Conservation (phyloP, 2,888 invertebrate species). For the Amorpha juglandis region DNA sequence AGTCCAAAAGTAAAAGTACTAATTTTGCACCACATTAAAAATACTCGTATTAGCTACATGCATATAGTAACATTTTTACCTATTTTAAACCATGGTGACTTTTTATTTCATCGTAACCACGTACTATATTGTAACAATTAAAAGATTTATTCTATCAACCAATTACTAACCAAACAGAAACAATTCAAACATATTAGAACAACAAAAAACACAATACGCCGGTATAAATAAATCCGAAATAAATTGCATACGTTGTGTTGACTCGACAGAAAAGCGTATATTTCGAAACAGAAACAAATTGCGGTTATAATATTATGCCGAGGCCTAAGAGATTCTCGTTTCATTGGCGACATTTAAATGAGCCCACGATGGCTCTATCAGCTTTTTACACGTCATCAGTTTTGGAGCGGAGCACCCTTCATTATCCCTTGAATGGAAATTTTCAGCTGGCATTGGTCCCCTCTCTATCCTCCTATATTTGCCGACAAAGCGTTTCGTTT, state of each 20-base stretch:
- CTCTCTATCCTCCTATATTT: conserved; percentile 48
- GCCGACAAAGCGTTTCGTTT: conserved; percentile 59
- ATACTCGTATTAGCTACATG: too few species aligned
- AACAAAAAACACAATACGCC: not conserved
- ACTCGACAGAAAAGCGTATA: not conserved
- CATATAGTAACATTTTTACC: too few species aligned
- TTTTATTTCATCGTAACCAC: too few species aligned
- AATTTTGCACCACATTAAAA: not conserved
- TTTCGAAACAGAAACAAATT: conserved; percentile 23
- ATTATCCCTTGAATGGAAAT: conserved; percentile 68
- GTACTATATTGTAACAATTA: not conserved
- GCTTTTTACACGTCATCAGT: conserved; percentile 78
- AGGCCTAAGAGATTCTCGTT: conserved; percentile 60
- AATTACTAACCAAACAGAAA: too few species aligned
- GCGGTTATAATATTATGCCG: conserved; percentile 42
- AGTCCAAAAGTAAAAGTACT: too few species aligned
- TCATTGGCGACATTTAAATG: conserved; percentile 71
- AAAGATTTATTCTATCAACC: not conserved
- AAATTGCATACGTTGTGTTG: not conserved
- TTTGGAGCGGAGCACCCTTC: conserved; percentile 67
- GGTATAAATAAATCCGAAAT: not conserved
- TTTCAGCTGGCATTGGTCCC: conserved; percentile 57
- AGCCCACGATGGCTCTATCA: conserved; percentile 73
- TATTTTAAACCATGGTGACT: too few species aligned
- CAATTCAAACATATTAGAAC: not conserved